These are phyloP conservation scores for Neodiprion lecontei DNA, from an alignment of 1,140 invertebrate species.

Conservation along the genomic window DNA sequence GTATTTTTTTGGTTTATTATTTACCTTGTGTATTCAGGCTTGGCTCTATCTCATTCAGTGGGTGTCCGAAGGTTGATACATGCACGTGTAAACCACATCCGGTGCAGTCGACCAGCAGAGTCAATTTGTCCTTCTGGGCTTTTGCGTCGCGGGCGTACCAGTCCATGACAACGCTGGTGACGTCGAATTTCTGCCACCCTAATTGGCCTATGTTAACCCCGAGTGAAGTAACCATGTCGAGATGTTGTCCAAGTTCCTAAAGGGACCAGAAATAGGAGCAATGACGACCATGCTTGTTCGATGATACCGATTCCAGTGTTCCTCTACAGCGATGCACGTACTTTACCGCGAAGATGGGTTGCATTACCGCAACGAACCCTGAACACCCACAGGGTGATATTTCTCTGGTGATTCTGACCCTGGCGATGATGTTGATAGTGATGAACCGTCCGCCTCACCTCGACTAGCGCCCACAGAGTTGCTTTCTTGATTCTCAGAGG, in stretches of 20 bases:
- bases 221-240: conserved; percentile 73
- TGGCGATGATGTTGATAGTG: conserved; percentile 57
- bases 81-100: conserved; percentile 79
- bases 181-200: conserved; percentile 88
- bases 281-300: not conserved
- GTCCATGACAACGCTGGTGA: conserved; percentile 76
- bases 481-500: conserved; percentile 75
- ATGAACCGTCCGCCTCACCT: conserved; percentile 64
- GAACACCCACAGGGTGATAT: conserved; percentile 73
- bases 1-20: not conserved
- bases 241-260: conserved; percentile 54
- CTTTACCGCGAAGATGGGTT: conserved; percentile 67
- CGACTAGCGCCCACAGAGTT: conserved; percentile 77
- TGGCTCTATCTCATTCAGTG: conserved; percentile 53
- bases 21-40: conserved; percentile 56
- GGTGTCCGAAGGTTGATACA: conserved; percentile 59
- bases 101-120: conserved; percentile 83
- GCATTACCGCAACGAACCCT: conserved; percentile 66
- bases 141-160: conserved; percentile 69
- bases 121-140: conserved; percentile 67
- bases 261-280: conserved; percentile 10
- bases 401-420: conserved; percentile 56
- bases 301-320: too few relatives aligned
- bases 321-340: conserved; percentile 35
- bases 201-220: conserved; percentile 71